These are phyloP conservation scores for Eupithecia subumbrata DNA, from an alignment of 2,888 invertebrate genomes.

Conservation along the genomic window DNA sequence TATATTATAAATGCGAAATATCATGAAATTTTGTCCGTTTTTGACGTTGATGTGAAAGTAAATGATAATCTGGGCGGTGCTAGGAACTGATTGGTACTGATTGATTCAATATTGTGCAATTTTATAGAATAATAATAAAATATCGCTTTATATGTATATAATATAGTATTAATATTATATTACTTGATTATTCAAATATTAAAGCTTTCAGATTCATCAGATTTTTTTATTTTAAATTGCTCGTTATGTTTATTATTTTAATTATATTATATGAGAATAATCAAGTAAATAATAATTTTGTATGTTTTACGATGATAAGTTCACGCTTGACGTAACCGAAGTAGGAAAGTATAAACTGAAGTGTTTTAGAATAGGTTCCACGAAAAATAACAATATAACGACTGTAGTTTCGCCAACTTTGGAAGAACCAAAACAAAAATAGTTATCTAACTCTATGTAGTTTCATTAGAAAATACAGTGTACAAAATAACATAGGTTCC, in stretches of 20 bases:
- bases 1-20: slow-evolving; percentile 3
- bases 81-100: slow-evolving; percentile 32
- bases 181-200: slow-evolving; percentile 19
- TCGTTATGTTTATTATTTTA: not conserved
- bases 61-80: slow-evolving; percentile 26
- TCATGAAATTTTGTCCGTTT: slow-evolving; percentile 27
- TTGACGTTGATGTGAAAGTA: slow-evolving; percentile 19
- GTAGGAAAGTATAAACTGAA: slow-evolving; percentile 14
- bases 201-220: not conserved
- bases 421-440: not conserved
- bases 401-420: not conserved
- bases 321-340: slow-evolving; percentile 38
- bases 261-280: slow-evolving; percentile 21
- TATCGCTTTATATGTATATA: slow-evolving; percentile 26
- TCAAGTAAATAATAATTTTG: slow-evolving; percentile 15
- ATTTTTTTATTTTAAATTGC: not conserved
- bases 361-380: not conserved
- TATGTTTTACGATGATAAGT: slow-evolving; percentile 27
- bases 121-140: slow-evolving; percentile 29
- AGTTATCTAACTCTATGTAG: not conserved
- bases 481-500: not conserved
- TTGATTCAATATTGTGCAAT: slow-evolving; percentile 30
- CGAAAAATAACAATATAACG: not conserved
- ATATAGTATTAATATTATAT: slow-evolving; percentile 16
- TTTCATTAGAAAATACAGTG: not conserved